Evolutionary conservation across 2,888 invertebrate species (phyloP).

Genomic region (Unio delphinus): DNA sequence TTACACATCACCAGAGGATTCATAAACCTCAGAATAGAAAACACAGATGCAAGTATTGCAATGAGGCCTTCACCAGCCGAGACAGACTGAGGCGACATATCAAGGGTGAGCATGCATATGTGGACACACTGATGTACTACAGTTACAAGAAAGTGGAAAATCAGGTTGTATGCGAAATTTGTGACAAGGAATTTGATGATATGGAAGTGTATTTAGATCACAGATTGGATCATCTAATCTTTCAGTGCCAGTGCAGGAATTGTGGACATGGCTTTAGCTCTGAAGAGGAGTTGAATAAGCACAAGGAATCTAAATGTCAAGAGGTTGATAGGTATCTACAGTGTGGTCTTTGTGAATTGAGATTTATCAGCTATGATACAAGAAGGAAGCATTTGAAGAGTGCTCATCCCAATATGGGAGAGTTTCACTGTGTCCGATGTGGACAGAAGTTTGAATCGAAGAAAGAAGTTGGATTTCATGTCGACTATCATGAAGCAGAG

Average conservation of each 20-base stretch:
- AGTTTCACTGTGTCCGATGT: constrained; percentile 30
- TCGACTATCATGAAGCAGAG: constrained; percentile 17
- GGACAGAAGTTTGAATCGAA: constrained; percentile 14
- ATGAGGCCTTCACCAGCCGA: constrained; percentile 17
- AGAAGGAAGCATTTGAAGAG: constrained; percentile 25
- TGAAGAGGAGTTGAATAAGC: constrained; percentile 16
- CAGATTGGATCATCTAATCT: constrained; percentile 19
- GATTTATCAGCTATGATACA: constrained; percentile 23
- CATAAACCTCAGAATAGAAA: constrained; percentile 21
- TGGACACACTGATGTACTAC: constrained; percentile 28
- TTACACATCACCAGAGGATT: constrained; percentile 28
- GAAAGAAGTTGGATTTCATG: constrained; percentile 15
- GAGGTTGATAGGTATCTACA: constrained; percentile 16
- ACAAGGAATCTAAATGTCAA: constrained; percentile 15
- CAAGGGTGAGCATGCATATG: constrained; percentile 23
- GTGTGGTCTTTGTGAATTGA: constrained; percentile 22
- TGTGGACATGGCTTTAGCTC: constrained; percentile 29
- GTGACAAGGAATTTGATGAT: constrained; percentile 24
- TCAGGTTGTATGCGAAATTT: constrained; percentile 28
- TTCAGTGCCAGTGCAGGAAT: constrained; percentile 15
- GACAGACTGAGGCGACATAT: constrained; percentile 26
- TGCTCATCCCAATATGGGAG: constrained; percentile 16
- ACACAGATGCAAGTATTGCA: constrained; percentile 25
- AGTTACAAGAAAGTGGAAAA: constrained; percentile 24
- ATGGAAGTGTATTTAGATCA: constrained; percentile 26